phyloP scores from a whole-genome alignment of 2,113 vertebrate species.

The Perca fluviatilis region DNA sequence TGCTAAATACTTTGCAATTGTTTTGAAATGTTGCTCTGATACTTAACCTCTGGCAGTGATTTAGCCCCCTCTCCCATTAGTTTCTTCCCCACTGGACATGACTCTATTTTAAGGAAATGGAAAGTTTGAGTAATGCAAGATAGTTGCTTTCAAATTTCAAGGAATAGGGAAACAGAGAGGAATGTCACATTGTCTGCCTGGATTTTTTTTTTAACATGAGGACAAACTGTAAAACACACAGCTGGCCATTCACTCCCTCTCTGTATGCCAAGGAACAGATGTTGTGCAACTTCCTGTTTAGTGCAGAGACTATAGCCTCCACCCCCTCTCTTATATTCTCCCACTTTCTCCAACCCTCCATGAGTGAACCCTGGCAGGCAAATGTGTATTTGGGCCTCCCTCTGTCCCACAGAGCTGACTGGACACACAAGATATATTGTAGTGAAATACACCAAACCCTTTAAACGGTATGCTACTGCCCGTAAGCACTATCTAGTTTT shows the following conservation, averaged over 20 bases:
- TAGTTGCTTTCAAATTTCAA: constrained; percentile 40
- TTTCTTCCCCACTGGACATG: not conserved
- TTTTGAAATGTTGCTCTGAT: constrained; percentile 38
- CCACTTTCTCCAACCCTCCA: constrained; percentile 57
- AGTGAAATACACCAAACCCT: not conserved
- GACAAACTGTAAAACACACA: constrained; percentile 64
- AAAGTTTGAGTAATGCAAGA: constrained; percentile 40
- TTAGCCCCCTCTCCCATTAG: not conserved
- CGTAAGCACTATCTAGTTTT: not conserved
- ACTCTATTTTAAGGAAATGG: constrained; percentile 34
- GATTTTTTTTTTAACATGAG: constrained; percentile 32
- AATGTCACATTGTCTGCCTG: constrained; percentile 54
- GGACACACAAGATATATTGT: constrained; percentile 1
- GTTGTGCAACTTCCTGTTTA: constrained; percentile 83
- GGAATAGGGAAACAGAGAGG: constrained; percentile 53
- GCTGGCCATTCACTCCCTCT: constrained; percentile 69
- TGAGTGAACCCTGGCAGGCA: constrained; percentile 60
- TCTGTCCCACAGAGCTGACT: constrained; percentile 27
- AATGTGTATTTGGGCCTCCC: constrained; percentile 58
- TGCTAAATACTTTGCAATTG: constrained; percentile 25
- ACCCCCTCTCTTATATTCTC: constrained; percentile 49
- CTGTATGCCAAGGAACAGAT: constrained; percentile 75
- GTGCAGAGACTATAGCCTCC: constrained; percentile 61
- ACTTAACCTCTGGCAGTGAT: constrained; percentile 41
- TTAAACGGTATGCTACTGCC: not conserved